phyloP scores from a whole-genome alignment of 2,888 invertebrate genomes.

The Brassicogethes aeneus region DNA sequence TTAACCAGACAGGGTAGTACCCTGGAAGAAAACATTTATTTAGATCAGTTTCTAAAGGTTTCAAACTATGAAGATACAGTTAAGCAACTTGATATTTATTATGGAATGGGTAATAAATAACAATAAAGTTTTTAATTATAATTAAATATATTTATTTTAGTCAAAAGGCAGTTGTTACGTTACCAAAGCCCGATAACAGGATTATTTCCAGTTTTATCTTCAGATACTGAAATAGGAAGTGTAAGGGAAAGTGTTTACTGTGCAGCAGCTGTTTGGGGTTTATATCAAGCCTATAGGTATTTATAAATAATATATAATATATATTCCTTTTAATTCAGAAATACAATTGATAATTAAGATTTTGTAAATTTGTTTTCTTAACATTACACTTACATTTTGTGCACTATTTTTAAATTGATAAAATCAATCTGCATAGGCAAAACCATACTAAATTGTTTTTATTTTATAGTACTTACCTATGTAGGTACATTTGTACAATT shows the following conservation, averaged over 20 bases:
- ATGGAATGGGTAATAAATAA: constrained; percentile 73
- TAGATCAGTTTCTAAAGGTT: constrained; percentile 71
- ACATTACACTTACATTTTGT: too few relatives aligned
- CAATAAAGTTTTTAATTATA: constrained; percentile 6
- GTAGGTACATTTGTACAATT: too few relatives aligned
- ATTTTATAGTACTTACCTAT: too few relatives aligned
- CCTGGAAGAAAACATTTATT: constrained; percentile 57
- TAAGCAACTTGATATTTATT: constrained; percentile 83
- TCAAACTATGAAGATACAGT: constrained; percentile 87
- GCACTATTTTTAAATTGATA: too few relatives aligned
- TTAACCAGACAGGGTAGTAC: constrained; percentile 22
- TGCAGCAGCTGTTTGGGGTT: constrained; percentile 92
- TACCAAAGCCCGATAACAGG: constrained; percentile 93
- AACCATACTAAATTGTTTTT: too few relatives aligned
- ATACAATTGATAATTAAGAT: too few relatives aligned
- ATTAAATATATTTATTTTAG: constrained; percentile 42
- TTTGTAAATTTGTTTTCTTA: too few relatives aligned
- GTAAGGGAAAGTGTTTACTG: constrained; percentile 96
- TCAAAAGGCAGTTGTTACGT: constrained; percentile 81
- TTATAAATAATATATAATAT: neutral
- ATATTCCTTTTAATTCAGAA: too few relatives aligned
- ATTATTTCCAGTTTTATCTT: constrained; percentile 79
- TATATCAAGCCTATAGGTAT: constrained; percentile 92
- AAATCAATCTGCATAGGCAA: too few relatives aligned
- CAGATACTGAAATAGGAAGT: constrained; percentile 72